Percentiles rank a stretch among this genome's conserved stretches.
Conservation (phyloP, 2,113 vertebrate species). For the Kryptolebias marmoratus region DNA sequence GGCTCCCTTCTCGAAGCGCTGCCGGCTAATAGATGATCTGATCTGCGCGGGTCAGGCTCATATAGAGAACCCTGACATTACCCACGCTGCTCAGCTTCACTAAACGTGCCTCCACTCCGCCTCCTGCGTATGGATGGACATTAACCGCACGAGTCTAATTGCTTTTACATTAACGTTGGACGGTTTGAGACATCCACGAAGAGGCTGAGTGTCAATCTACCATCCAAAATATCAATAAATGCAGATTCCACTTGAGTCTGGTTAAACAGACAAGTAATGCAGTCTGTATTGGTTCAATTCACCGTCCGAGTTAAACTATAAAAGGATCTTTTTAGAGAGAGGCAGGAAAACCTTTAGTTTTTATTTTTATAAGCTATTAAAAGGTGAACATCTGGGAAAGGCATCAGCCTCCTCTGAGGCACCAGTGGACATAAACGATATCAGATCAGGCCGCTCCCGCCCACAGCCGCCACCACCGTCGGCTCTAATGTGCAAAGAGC, state of each 20-base stretch:
- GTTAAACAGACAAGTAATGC: slow-evolving; percentile 48
- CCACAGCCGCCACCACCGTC: slow-evolving; percentile 13
- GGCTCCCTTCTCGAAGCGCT: slow-evolving; percentile 8
- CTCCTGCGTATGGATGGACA: slow-evolving; percentile 41
- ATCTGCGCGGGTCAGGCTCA: slow-evolving; percentile 23
- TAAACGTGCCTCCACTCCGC: background rate
- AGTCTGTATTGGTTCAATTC: slow-evolving; percentile 52
- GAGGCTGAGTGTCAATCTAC: slow-evolving; percentile 41
- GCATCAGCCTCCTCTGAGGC: slow-evolving; percentile 68
- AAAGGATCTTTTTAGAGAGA: slow-evolving; percentile 62
- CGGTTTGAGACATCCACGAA: slow-evolving; percentile 28
- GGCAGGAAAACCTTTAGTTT: slow-evolving; percentile 43
- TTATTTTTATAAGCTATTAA: slow-evolving; percentile 68
- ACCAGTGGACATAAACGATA: slow-evolving; percentile 66
- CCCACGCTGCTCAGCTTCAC: slow-evolving; percentile 25
- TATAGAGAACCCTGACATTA: slow-evolving; percentile 19
- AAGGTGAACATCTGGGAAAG: slow-evolving; percentile 75
- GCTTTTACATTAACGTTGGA: slow-evolving; percentile 49
- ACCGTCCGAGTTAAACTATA: slow-evolving; percentile 53
- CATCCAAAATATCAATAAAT: slow-evolving; percentile 49
- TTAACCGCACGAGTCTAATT: slow-evolving; percentile 62
- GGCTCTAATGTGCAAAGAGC: slow-evolving; percentile 62
- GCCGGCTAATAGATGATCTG: slow-evolving; percentile 17
- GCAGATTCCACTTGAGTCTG: slow-evolving; percentile 43
- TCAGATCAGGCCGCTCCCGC: slow-evolving; percentile 21